phyloP scores from a whole-genome alignment of 2,113 vertebrate genomes.

The Mormyrus lacerda region DNA sequence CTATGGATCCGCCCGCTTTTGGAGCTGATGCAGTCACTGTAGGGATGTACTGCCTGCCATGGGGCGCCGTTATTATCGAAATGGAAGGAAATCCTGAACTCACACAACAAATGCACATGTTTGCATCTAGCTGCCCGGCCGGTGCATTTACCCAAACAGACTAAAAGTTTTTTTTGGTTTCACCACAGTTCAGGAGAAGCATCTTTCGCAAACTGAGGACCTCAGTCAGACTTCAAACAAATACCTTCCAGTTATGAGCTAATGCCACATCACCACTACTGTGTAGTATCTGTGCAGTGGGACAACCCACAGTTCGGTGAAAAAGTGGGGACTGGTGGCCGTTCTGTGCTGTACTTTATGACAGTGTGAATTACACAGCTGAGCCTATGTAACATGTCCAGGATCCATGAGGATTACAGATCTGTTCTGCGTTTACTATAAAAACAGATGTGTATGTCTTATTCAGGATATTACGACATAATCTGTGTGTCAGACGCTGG shows the following conservation, averaged over 20 bases:
- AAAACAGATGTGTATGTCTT: not conserved
- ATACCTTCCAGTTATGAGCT: not conserved
- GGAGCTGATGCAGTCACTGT: not conserved
- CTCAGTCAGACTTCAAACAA: not conserved
- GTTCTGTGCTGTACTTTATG: not conserved
- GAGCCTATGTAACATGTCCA: not conserved
- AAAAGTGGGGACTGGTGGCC: not conserved
- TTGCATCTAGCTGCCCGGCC: not conserved
- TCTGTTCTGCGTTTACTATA: not conserved
- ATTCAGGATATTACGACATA: not conserved
- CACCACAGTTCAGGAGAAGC: too few species aligned
- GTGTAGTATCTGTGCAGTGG: not conserved
- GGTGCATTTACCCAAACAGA: not conserved
- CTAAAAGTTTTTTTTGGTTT: not conserved
- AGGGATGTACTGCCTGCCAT: not conserved
- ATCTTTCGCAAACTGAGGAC: too few species aligned
- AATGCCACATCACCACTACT: not conserved
- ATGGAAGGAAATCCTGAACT: not conserved
- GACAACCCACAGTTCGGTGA: not conserved
- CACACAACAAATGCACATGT: not conserved
- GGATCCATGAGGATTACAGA: not conserved
- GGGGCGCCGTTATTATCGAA: not conserved
- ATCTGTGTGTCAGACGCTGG: not conserved
- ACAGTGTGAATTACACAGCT: not conserved
- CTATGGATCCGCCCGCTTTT: not conserved